Conservation (phyloP, 2,113 vertebrate species). For the Daphoenositta chrysoptera region DNA sequence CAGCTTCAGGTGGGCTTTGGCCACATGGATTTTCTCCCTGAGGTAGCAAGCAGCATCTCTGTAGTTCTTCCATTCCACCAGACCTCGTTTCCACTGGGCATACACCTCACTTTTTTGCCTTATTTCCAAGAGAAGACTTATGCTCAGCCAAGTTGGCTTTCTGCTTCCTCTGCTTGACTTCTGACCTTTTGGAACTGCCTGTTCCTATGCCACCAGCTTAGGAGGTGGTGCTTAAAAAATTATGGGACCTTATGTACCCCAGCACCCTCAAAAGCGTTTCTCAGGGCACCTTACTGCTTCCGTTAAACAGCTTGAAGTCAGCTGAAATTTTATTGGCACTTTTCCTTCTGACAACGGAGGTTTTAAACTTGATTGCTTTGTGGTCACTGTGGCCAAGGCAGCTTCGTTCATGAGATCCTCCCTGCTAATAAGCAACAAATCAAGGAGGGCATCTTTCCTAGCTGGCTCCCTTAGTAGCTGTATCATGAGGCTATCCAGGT, state of each 20-base stretch:
- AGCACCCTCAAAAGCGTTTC: neutral
- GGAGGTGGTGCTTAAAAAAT: neutral
- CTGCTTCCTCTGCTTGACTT: neutral
- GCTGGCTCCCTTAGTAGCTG: no score
- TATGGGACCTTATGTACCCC: neutral
- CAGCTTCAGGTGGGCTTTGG: neutral
- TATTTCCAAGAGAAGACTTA: neutral
- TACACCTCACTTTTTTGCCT: neutral
- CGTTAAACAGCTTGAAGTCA: neutral
- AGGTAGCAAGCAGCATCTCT: neutral
- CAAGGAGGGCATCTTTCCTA: neutral
- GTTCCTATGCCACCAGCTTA: neutral
- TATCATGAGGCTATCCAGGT: neutral
- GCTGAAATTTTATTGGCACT: neutral
- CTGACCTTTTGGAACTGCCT: neutral
- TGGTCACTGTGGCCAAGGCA: neutral
- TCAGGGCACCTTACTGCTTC: neutral
- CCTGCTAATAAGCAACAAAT: neutral
- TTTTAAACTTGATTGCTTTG: neutral
- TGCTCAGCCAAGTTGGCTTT: neutral
- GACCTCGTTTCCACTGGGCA: neutral
- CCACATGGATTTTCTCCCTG: neutral
- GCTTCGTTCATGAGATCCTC: rapidly evolving
- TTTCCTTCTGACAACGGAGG: neutral
- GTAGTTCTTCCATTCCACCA: neutral